Conservation (phyloP, 2,888 invertebrate genomes). For the Syritta pipiens region DNA sequence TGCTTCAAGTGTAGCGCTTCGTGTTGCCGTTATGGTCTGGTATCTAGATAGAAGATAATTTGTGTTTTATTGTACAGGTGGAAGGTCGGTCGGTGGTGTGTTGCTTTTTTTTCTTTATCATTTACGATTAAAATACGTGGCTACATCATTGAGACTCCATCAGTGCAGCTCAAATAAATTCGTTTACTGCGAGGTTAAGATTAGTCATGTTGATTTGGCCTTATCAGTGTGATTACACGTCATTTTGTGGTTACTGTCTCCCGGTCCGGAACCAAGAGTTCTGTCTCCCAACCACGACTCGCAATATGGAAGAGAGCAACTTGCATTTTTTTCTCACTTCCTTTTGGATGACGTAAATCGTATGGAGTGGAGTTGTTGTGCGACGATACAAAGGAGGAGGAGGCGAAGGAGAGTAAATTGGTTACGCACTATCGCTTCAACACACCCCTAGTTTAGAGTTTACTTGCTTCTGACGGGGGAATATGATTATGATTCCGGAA, state of each 20-base stretch:
- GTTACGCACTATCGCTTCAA: constrained; percentile 11
- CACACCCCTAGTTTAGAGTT: background rate
- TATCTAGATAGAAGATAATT: background rate
- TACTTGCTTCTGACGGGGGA: background rate
- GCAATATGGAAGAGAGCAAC: background rate
- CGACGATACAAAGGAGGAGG: too few relatives aligned
- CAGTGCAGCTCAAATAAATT: background rate
- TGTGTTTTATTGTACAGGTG: background rate
- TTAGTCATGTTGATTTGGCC: background rate
- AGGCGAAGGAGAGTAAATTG: background rate
- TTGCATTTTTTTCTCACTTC: background rate
- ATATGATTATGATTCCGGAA: background rate
- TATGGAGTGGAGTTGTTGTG: background rate
- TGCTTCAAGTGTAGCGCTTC: too few relatives aligned
- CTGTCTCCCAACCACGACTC: background rate
- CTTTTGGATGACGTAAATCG: constrained; percentile 6
- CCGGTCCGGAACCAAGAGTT: background rate
- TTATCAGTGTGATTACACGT: constrained; percentile 28
- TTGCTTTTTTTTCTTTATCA: too few relatives aligned
- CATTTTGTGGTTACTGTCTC: constrained; percentile 12
- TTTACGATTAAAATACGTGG: background rate
- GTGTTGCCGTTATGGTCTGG: too few relatives aligned
- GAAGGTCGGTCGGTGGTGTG: too few relatives aligned
- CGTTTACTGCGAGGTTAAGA: background rate
- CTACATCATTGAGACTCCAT: background rate